A percentile compares a stretch with the other conserved stretches of the same genome.
These are phyloP conservation scores for Gasterosteus nipponicus DNA, from an alignment of 2,113 vertebrate genomes.

Conservation along the genomic window DNA sequence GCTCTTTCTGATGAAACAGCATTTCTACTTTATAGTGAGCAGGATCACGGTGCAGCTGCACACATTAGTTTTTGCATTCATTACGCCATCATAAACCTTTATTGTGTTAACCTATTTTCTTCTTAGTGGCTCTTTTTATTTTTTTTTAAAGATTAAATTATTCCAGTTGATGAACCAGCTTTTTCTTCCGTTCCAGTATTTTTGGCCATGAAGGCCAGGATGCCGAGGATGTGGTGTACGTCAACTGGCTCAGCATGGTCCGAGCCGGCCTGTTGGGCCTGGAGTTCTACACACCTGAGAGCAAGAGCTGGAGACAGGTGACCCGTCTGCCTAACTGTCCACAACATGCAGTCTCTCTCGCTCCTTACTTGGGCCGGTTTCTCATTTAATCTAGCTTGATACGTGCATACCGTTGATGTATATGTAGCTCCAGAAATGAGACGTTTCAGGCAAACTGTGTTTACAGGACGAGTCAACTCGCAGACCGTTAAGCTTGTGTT, in stretches of 20 bases:
- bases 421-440: background rate
- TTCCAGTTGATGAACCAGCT: background rate
- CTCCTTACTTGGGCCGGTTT: background rate
- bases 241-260: constrained; percentile 95
- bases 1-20: background rate
- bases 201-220: constrained; percentile 86
- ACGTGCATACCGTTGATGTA: background rate
- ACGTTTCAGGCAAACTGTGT: constrained; percentile 15
- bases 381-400: constrained; percentile 1
- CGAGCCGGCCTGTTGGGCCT: constrained; percentile 87
- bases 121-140: too few relatives aligned
- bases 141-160: background rate
- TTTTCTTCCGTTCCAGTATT: constrained; percentile 79
- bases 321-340: background rate
- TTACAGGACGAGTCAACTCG: constrained; percentile 25
- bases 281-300: constrained; percentile 91
- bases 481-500: constrained; percentile 15
- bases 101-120: too few relatives aligned
- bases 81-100: background rate
- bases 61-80: too few relatives aligned
- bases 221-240: constrained; percentile 87
- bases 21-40: background rate
- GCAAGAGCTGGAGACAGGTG: constrained; percentile 91
- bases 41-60: too few relatives aligned
- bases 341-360: background rate